phyloP scores from a whole-genome alignment of 2,113 vertebrate genomes.

The Nyctereutes procyonoides region DNA sequence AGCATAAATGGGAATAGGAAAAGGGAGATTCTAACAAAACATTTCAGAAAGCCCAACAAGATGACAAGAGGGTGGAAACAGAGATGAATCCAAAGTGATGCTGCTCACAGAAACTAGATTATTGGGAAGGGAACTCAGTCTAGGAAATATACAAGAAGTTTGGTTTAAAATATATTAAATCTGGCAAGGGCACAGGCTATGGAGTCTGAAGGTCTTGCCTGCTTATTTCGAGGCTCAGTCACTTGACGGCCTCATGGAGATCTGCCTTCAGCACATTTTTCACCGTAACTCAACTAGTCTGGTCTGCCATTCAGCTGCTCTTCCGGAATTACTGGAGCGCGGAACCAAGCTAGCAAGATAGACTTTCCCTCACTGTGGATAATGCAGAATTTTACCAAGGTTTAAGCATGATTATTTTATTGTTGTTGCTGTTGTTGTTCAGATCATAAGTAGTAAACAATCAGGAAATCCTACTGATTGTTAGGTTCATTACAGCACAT shows the following conservation, averaged over 20 bases:
- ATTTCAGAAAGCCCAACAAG: background rate
- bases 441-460: background rate
- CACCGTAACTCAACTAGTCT: background rate
- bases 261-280: background rate
- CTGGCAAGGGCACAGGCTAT: background rate
- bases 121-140: background rate
- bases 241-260: background rate
- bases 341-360: background rate
- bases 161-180: background rate
- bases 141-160: background rate
- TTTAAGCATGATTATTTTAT: background rate
- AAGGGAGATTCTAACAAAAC: background rate
- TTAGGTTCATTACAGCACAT: background rate
- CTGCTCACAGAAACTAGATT: background rate
- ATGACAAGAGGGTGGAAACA: background rate
- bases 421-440: background rate
- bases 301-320: background rate
- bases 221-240: background rate
- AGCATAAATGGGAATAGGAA: background rate
- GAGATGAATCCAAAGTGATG: background rate
- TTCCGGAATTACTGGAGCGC: background rate
- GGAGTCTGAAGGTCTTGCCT: background rate
- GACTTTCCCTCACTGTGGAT: background rate
- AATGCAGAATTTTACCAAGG: background rate
- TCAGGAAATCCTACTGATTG: background rate